Percentiles rank a stretch among this genome's conserved stretches.
These are phyloP conservation scores for Habrosyne pyritoides DNA, from an alignment of 2,888 invertebrate genomes.

Conservation along the genomic window DNA sequence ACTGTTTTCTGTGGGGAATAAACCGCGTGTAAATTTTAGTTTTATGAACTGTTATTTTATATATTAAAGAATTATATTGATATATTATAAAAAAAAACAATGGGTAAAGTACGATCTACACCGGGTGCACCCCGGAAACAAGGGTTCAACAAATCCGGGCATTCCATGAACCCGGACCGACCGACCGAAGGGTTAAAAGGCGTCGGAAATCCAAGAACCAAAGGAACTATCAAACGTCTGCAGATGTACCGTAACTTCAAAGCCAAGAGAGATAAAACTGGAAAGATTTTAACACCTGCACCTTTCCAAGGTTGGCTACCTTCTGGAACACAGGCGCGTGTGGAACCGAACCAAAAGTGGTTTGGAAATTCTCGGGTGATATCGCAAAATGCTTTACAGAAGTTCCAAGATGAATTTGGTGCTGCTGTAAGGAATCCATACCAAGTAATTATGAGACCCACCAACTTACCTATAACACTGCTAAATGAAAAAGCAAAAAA, in stretches of 20 bases:
- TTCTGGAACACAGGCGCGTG: slow-evolving; percentile 95
- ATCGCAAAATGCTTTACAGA: slow-evolving; percentile 94
- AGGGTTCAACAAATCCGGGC: slow-evolving; percentile 92
- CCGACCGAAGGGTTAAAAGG: slow-evolving; percentile 90
- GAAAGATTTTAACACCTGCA: slow-evolving; percentile 96
- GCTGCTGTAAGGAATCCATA: slow-evolving; percentile 98
- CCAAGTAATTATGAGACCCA: slow-evolving; percentile 98
- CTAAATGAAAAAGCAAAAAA: slow-evolving; percentile 96
- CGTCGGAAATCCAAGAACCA: slow-evolving; percentile 93
- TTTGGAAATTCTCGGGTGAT: slow-evolving; percentile 99
- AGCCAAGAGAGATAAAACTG: slow-evolving; percentile 93
- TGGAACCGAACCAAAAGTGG: slow-evolving; percentile 99
- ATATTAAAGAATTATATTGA: slow-evolving; percentile 4
- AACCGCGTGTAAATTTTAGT: slow-evolving; percentile 17
- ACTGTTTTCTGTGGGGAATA: neutral
- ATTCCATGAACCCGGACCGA: slow-evolving; percentile 98
- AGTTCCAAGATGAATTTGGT: slow-evolving; percentile 97
- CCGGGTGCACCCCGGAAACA: slow-evolving; percentile 91
- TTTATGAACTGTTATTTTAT: neutral
- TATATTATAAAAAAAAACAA: too few species aligned
- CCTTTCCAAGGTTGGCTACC: slow-evolving; percentile 96
- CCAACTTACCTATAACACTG: slow-evolving; percentile 96
- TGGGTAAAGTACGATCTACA: slow-evolving; percentile 90
- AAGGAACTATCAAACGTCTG: slow-evolving; percentile 96
- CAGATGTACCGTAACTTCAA: slow-evolving; percentile 99